phyloP scores from a whole-genome alignment of 2,797 vertebrate species.

The Synanceia verrucosa region DNA sequence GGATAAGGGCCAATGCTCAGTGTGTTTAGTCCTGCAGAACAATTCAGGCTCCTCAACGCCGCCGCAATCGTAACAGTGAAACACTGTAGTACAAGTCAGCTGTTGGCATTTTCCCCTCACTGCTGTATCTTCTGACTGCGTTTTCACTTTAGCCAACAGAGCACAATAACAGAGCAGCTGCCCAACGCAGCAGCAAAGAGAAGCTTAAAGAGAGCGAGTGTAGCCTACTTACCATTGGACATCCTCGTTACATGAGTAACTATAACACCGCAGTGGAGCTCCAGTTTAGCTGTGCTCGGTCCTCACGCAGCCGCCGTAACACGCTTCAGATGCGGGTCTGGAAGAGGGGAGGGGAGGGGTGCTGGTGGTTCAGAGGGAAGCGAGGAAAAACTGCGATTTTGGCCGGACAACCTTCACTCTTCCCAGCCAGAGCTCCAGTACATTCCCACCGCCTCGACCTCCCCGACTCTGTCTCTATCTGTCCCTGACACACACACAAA shows the following conservation, averaged over 20 bases:
- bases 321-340: constrained; percentile 39
- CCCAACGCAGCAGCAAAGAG: constrained; percentile 18
- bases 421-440: constrained; percentile 44
- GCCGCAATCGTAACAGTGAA: constrained; percentile 54
- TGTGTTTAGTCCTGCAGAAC: constrained; percentile 49
- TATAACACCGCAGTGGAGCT: constrained; percentile 62
- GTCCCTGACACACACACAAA: neutral
- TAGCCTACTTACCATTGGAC: constrained; percentile 68
- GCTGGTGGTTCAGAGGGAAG: constrained; percentile 12
- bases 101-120: constrained; percentile 34
- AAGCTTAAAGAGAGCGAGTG: constrained; percentile 14
- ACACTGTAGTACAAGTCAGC: constrained; percentile 66
- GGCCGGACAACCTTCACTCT: constrained; percentile 60
- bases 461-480: constrained; percentile 4
- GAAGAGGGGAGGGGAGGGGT: neutral
- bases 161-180: constrained; percentile 19
- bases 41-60: constrained; percentile 33
- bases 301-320: constrained; percentile 48
- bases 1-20: neutral
- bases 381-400: constrained; percentile 33
- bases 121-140: constrained; percentile 32
- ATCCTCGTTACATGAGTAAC: constrained; percentile 45
- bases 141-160: constrained; percentile 32
- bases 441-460: constrained; percentile 59
- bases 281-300: constrained; percentile 20